Evolutionary conservation across 2,797 vertebrate genomes (phyloP).

Genomic region (Philypnodon macrostomus): DNA sequence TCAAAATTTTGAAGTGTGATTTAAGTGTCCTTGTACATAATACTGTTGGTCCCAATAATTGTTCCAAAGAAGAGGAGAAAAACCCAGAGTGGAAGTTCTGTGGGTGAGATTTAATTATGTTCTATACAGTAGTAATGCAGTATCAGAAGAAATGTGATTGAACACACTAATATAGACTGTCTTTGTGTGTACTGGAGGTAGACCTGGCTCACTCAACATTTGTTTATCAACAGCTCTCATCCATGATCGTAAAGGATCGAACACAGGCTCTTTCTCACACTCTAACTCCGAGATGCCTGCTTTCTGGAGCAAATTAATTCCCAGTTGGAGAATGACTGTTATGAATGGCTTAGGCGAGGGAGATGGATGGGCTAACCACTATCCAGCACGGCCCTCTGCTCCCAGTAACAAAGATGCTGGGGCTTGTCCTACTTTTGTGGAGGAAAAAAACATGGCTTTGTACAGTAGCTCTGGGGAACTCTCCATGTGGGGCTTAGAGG

Average conservation of each 20-base stretch:
- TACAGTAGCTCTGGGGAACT: slow-evolving; percentile 63
- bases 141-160: neutral
- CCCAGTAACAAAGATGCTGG: slow-evolving; percentile 57
- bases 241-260: slow-evolving; percentile 37
- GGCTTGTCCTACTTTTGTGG: slow-evolving; percentile 71
- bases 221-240: slow-evolving; percentile 58
- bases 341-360: slow-evolving; percentile 62
- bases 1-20: too few relatives aligned
- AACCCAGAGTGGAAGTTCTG: too few relatives aligned
- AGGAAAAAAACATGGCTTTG: slow-evolving; percentile 53
- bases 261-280: slow-evolving; percentile 43
- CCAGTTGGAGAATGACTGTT: slow-evolving; percentile 64
- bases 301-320: slow-evolving; percentile 71
- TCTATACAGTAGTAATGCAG: neutral
- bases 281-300: slow-evolving; percentile 32
- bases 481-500: slow-evolving; percentile 43
- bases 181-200: slow-evolving; percentile 18
- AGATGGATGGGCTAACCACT: slow-evolving; percentile 61
- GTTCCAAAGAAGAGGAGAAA: too few relatives aligned
- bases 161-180: too few relatives aligned
- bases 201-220: slow-evolving; percentile 35
- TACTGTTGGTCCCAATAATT: too few relatives aligned
- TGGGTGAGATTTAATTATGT: too few relatives aligned
- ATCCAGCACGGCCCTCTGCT: slow-evolving; percentile 53
- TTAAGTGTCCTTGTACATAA: too few relatives aligned